Conservation (phyloP, 2,888 invertebrate species). For the Drosophila barbarae region DNA sequence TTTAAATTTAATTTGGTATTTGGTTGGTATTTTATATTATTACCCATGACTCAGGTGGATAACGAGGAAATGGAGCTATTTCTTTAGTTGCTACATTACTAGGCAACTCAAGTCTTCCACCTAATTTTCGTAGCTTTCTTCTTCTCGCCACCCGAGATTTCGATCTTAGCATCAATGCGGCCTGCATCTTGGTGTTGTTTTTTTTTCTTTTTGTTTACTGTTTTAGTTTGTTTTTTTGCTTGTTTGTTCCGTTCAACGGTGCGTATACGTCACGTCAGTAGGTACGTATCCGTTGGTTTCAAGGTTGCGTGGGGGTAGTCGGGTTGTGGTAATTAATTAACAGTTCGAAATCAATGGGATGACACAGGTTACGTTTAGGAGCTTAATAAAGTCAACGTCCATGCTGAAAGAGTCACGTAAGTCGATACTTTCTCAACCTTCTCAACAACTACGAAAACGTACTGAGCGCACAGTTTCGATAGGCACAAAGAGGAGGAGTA, state of each 20-base stretch:
- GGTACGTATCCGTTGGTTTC: slow-evolving; percentile 13
- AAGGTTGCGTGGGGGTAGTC: slow-evolving; percentile 5
- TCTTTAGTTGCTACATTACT: slow-evolving; percentile 93
- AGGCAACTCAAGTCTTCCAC: slow-evolving; percentile 89
- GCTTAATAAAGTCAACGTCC: slow-evolving; percentile 74
- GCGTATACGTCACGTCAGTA: slow-evolving; percentile 28
- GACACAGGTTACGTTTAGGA: slow-evolving; percentile 77
- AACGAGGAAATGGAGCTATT: slow-evolving; percentile 92
- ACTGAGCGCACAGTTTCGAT: slow-evolving; percentile 61
- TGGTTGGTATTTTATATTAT: slow-evolving; percentile 72
- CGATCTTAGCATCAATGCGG: slow-evolving; percentile 94
- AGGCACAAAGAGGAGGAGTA: slow-evolving; percentile 70
- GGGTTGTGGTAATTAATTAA: slow-evolving; percentile 20
- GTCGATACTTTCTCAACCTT: slow-evolving; percentile 37
- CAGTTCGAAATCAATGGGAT: slow-evolving; percentile 68
- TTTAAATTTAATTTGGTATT: slow-evolving; percentile 74
- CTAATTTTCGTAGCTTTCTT: slow-evolving; percentile 88
- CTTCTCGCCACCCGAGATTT: slow-evolving; percentile 91
- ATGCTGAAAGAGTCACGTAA: slow-evolving; percentile 65
- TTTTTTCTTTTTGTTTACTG: slow-evolving; percentile 36
- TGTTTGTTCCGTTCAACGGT: slow-evolving; percentile 30
- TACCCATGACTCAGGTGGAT: slow-evolving; percentile 90
- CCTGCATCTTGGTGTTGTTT: slow-evolving; percentile 85
- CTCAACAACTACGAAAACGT: slow-evolving; percentile 40
- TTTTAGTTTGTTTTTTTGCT: slow-evolving; percentile 48